Evolutionary conservation across 2,113 vertebrate species (phyloP).

Genomic region (Alectura lathami): DNA sequence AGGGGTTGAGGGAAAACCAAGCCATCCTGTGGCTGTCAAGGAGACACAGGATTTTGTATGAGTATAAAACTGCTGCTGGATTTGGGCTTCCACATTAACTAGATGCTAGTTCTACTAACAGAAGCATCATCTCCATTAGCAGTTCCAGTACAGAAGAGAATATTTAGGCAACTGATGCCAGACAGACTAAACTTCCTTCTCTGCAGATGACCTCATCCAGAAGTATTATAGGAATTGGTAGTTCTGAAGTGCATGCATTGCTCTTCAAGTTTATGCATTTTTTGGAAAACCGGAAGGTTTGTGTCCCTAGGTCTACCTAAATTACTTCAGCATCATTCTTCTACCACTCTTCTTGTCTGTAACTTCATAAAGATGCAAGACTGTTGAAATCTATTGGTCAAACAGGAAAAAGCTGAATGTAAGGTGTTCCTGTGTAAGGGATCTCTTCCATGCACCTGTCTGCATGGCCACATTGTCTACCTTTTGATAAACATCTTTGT

Average conservation of each 20-base stretch:
- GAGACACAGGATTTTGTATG: neutral
- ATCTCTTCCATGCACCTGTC: neutral
- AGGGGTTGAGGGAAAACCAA: neutral
- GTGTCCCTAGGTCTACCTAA: neutral
- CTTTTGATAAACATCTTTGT: neutral
- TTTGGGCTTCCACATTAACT: neutral
- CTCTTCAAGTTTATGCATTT: neutral
- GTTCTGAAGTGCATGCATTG: rapidly evolving
- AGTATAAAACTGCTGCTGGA: neutral
- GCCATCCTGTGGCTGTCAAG: neutral
- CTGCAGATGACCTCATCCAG: neutral
- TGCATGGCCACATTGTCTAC: neutral
- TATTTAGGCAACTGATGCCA: neutral
- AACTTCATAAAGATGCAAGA: neutral
- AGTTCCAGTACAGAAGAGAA: neutral
- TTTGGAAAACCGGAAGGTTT: neutral
- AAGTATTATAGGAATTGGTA: neutral
- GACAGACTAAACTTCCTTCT: neutral
- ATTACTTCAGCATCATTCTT: neutral
- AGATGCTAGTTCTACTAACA: neutral
- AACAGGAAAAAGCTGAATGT: neutral
- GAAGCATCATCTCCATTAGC: neutral
- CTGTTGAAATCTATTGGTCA: neutral
- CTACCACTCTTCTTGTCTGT: neutral
- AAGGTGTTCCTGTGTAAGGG: neutral